A percentile compares a stretch with the other conserved stretches of the same genome.
Conservation (phyloP, 2,113 vertebrate genomes). For the Gopherus flavomarginatus region DNA sequence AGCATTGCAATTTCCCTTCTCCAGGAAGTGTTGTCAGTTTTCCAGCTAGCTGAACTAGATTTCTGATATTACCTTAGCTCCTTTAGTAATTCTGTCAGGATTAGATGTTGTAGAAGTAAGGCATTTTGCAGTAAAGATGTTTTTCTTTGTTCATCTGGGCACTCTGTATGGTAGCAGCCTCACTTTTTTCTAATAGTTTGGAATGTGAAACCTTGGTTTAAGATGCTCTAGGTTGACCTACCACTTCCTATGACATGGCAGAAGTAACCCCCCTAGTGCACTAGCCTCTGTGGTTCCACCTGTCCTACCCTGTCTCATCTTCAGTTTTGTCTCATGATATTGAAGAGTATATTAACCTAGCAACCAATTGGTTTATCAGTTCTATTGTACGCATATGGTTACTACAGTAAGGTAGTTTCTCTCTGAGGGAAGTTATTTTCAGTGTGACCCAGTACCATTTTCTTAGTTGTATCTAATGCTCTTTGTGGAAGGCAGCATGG, state of each 20-base stretch:
- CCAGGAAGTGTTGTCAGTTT: not conserved
- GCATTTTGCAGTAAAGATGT: not conserved
- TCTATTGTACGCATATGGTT: not conserved
- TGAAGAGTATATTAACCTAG: not conserved
- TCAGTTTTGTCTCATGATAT: not conserved
- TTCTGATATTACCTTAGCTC: no score
- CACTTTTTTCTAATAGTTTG: not conserved
- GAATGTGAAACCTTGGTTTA: not conserved
- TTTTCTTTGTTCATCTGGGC: not conserved
- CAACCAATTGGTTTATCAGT: not conserved
- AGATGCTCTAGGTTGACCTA: not conserved
- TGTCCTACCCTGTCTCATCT: not conserved
- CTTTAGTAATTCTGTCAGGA: not conserved
- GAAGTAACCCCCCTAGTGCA: not conserved
- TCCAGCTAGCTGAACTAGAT: not conserved
- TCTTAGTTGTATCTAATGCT: not conserved
- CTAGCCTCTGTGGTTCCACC: not conserved
- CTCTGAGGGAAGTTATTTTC: not conserved
- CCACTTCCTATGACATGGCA: not conserved
- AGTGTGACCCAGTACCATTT: not conserved
- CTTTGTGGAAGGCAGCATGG: not conserved
- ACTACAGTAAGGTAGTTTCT: not conserved
- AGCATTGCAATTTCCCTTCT: not conserved
- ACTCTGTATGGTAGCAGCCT: not conserved
- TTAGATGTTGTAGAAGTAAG: not conserved